phyloP scores from a whole-genome alignment of 2,797 vertebrate species.

The Epinephelus awoara region DNA sequence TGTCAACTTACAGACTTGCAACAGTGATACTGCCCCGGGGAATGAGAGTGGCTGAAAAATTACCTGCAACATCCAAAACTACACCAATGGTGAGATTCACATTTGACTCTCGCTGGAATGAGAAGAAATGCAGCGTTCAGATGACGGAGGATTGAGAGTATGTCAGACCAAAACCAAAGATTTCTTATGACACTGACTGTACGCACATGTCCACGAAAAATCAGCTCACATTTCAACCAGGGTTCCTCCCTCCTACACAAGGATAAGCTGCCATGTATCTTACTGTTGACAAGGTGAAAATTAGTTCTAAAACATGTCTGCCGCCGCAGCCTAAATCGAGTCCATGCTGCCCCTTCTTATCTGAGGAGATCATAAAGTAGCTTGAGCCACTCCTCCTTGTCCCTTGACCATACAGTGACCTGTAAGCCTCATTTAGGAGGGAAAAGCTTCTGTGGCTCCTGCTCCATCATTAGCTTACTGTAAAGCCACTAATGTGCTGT shows the following conservation, averaged over 20 bases:
- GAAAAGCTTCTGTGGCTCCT: slow-evolving; percentile 41
- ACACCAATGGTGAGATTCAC: slow-evolving; percentile 11
- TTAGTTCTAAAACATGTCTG: neutral
- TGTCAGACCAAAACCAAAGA: neutral
- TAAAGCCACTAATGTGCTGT: slow-evolving; percentile 78
- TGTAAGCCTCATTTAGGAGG: slow-evolving; percentile 57
- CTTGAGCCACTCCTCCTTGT: slow-evolving; percentile 41
- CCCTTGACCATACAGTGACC: slow-evolving; percentile 42
- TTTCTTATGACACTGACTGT: neutral
- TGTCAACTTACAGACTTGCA: slow-evolving; percentile 52
- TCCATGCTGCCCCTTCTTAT: neutral
- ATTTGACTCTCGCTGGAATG: slow-evolving; percentile 2
- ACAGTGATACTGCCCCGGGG: slow-evolving; percentile 22
- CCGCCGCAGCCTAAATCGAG: neutral
- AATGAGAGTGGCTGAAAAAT: slow-evolving; percentile 33
- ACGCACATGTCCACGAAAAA: neutral
- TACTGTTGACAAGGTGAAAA: neutral
- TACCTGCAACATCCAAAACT: slow-evolving; percentile 27
- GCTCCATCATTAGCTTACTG: slow-evolving; percentile 75
- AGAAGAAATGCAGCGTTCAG: neutral
- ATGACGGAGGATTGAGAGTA: neutral
- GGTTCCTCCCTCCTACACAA: neutral
- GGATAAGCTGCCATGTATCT: neutral
- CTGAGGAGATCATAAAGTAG: slow-evolving; percentile 42
- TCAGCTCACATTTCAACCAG: neutral